Conservation (phyloP, 92 coral and sea anemone species). For the Porites divaricata region DNA sequence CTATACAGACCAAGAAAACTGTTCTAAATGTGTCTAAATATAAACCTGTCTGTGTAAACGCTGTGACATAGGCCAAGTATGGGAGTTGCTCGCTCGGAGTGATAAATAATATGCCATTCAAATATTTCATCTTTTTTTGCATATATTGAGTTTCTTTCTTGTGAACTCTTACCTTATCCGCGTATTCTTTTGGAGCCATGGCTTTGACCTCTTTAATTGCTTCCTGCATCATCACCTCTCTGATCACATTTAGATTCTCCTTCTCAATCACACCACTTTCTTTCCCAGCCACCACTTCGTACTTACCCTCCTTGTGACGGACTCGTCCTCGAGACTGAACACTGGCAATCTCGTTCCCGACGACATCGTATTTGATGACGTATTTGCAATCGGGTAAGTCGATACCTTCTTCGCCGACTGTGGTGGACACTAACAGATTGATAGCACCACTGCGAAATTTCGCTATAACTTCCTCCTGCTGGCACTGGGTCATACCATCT, state of each 20-base stretch:
- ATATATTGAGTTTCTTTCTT: too few species aligned
- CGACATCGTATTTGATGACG: conserved; percentile 82
- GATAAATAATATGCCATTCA: too few species aligned
- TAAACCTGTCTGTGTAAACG: too few species aligned
- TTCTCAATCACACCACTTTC: conserved; percentile 76
- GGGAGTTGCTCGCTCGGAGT: too few species aligned
- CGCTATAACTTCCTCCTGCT: conserved; percentile 79
- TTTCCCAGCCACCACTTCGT: conserved; percentile 68
- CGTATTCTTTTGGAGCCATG: conserved; percentile 46
- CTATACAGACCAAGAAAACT: too few species aligned
- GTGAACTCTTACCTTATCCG: conserved; percentile 37
- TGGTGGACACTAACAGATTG: conserved; percentile 85
- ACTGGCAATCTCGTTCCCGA: conserved; percentile 84
- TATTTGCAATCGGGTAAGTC: conserved; percentile 86
- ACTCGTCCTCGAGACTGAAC: conserved; percentile 97
- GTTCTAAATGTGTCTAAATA: too few species aligned
- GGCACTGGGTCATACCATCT: conserved; percentile 86
- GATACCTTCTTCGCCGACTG: conserved; percentile 91
- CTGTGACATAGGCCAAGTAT: too few species aligned
- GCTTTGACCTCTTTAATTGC: conserved; percentile 65
- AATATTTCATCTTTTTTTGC: too few species aligned
- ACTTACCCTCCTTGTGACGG: conserved; percentile 72
- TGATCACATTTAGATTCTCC: conserved; percentile 66
- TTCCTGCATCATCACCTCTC: conserved; percentile 80
- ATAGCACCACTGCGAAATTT: conserved; percentile 74